Evolutionary conservation across 2,888 invertebrate species (phyloP), one percentile per base, ranked within the genome.

Genomic region (Omphaloscelis lunosa): DNA sequence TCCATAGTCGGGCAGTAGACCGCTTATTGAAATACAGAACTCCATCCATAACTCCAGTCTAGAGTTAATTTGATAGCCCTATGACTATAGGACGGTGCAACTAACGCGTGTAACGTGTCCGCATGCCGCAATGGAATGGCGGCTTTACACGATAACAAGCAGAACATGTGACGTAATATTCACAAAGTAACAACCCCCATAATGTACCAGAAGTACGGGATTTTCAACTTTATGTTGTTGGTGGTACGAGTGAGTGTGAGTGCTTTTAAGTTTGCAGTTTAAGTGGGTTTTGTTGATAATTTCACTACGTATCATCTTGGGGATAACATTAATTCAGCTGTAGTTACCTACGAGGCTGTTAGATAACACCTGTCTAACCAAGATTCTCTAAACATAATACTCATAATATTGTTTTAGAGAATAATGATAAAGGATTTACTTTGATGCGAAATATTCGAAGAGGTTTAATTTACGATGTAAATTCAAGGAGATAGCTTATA

Each of bases 101-200:
- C 72, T 80, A 67, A 85, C 62, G 76, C 71, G 29, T 72, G 48
- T 69, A 79, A 48, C 65, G 76, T 72, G 82, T 72, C 75, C 62
- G 8, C 45, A 62, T n/a, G 59, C 58, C 58, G 27, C 68, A 65
- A 48, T 67, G 39, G 51, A 59, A 72, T 70, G 53, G 39, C 51
- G 61, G 66, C 68, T 86, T 73, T 77, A 75, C 68, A 77, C 65
- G 79, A 75, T 82, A 81, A 73, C 83, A 83, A 73, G 75, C 62
- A 65, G 65, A 75, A 71, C 65, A 75, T 72, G 72, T 79, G 76
- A 83, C 72, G 66, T 72, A 67, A 62, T 72, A 75, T 77, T 72
- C 61, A 68, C 79, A 77, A 86, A 76, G 68, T 73, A 34, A 51
- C 68, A 62, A 73, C 45, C 39, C 0, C 6, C 8, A 41, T 23